Base-by-base conservation (phyloP, 2,888 invertebrate genomes). In the Megalurothrips usitatus region DNA sequence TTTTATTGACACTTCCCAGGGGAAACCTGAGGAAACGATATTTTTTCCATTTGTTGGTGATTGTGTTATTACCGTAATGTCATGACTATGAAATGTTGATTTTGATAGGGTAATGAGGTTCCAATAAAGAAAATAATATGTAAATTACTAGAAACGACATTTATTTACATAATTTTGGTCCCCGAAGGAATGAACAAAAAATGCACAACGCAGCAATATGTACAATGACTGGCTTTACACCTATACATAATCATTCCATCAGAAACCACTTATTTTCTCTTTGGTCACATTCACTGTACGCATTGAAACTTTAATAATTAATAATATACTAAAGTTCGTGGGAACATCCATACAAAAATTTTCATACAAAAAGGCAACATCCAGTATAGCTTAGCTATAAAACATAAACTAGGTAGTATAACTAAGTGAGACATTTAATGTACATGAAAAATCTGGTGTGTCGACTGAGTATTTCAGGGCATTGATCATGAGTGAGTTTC, bases 241-340 rank as follows among this genome's bases (percentile, higher is more conserved):
- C 34, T 43, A 58, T 58, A 58, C 58, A 58, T 58, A 58, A 58
- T 23, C 68, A 75, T 75, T 26, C 68, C 23, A 26, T 75, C 68
- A 75, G 68, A 75, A 75, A 75, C 68, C 68, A 75, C 68, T 75
- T 68, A 14, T 75, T 12, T 26, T 75, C 12, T 75, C 68, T 75
- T 75, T 75, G 68, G 68, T 75, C 68, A 75, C 68, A 75, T 75
- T 58, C 58, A 75, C 68, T 75, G 68, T 75, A 75, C 68, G 68
- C 68, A 75, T 75, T 75, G 9, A 12, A 9, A 26, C 68, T 23
- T 75, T 26, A 75, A 75, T 26, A 26, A 75, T 23, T 75, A 75
- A 75, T 26, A 75, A 10, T 26, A 75, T 0, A 75, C 23, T 26
- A 75, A 23, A 23, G 12, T 23, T 75, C 9, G 12, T 26, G 9